Evolutionary conservation across 2,888 invertebrate genomes (phyloP).

Genomic region (Epinotia brunnichana): DNA sequence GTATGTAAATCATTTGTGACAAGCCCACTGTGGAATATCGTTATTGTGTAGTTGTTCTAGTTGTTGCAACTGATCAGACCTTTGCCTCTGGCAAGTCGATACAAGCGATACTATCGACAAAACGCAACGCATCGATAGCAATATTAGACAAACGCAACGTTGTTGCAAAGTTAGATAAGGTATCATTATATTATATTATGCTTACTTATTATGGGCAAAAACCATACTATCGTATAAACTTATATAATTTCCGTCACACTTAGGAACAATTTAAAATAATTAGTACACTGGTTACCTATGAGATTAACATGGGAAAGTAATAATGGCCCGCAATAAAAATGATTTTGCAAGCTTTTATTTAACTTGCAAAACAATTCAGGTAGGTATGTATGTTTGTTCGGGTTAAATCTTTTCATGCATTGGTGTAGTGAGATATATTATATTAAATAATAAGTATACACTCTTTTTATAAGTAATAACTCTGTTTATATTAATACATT

Average conservation of each 20-base stretch:
- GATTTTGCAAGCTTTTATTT: neutral
- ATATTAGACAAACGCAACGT: constrained; percentile 18
- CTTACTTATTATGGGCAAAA: constrained; percentile 7
- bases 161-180: constrained; percentile 17
- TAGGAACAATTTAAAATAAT: neutral
- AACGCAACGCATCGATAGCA: constrained; percentile 15
- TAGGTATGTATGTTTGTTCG: no score
- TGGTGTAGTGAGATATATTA: no score
- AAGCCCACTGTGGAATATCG: neutral
- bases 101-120: constrained; percentile 10
- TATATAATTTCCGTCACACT: neutral
- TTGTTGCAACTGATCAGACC: constrained; percentile 41
- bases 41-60: constrained; percentile 61
- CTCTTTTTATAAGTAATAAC: no score
- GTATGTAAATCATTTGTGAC: neutral
- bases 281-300: no score
- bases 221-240: neutral
- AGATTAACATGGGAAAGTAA: no score
- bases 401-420: no score
- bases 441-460: no score
- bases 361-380: no score
- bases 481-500: no score
- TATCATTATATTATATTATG: neutral
- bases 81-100: constrained; percentile 12
- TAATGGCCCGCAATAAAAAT: neutral